phyloP scores from a whole-genome alignment of 1,140 invertebrate species.

The Frieseomelitta varia region DNA sequence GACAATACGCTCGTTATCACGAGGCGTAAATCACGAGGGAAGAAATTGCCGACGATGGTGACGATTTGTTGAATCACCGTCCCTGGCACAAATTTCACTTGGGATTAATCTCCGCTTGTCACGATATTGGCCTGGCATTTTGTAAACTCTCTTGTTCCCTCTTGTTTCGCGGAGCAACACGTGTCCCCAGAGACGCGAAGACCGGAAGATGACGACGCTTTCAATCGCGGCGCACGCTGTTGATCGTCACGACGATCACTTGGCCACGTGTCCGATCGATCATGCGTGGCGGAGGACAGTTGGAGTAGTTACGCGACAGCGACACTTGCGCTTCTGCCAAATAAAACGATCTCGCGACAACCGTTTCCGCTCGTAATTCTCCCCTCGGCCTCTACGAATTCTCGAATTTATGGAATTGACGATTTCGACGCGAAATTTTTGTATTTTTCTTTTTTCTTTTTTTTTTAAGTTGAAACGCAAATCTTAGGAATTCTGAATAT shows the following conservation, averaged over 20 bases:
- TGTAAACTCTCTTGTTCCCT: background rate
- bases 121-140: background rate
- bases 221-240: background rate
- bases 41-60: background rate
- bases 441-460: too few species aligned
- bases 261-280: constrained; percentile 8
- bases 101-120: background rate
- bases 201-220: background rate
- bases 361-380: constrained; percentile 61
- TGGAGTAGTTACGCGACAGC: background rate
- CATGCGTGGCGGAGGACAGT: background rate
- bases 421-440: background rate
- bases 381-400: constrained; percentile 19
- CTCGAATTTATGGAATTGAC: background rate
- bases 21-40: background rate
- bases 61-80: background rate
- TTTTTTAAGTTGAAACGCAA: too few species aligned
- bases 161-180: background rate
- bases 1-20: too few species aligned
- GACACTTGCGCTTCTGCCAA: constrained; percentile 68
- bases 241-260: background rate
- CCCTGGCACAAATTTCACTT: background rate
- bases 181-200: background rate
- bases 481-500: too few species aligned
- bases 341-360: constrained; percentile 53